Evolutionary conservation across 2,888 invertebrate species (phyloP), one percentile per base, ranked within the genome.

Genomic region (Thysanoteuthis rhombus): DNA sequence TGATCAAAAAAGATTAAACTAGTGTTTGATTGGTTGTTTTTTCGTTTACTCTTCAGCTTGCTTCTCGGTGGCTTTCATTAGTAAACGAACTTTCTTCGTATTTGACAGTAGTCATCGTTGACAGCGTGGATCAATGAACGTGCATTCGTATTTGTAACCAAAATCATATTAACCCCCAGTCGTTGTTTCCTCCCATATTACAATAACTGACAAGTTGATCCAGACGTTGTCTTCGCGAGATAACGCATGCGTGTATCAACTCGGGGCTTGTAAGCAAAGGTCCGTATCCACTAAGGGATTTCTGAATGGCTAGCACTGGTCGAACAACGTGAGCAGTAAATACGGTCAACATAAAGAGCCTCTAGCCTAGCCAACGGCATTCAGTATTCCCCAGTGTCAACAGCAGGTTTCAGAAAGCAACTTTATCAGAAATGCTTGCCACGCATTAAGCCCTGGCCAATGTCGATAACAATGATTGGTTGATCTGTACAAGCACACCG

Each of bases 291-390:
- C 75, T n/a, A 36, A 75, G 75, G 75, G 75, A 75, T 75, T 75
- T 75, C 36, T 75, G n/a, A 75, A 10, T n/a, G 19, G n/a, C 75
- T n/a, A 75, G n/a, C 75, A 75, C 75, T 75, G 75, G 75, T 75
- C 75, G 75, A 75, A n/a, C 75, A 75, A 75, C 75, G 75, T 75
- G 75, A 75, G 75, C 75, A 75, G 75, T 75, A 75, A 75, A 75
- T 75, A 75, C 75, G 75, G 75, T 75, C 75, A 75, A 16, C 75
- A 75, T 36, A 32, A n/a, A 16, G 75, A n/a, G n/a, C n/a, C 19
- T n/a, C 12, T n/a, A 75, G 75, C 75, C n/a, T 75, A n/a, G 75
- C 75, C n/a, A n/a, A 75, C 75, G 75, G 75, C 75, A 75, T 75
- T 75, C 75, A 12, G 16, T 36, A 75, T 75, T 75, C 75, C 75